Evolutionary conservation across 1,140 invertebrate species (phyloP).

Genomic region (Orius insidiosus): DNA sequence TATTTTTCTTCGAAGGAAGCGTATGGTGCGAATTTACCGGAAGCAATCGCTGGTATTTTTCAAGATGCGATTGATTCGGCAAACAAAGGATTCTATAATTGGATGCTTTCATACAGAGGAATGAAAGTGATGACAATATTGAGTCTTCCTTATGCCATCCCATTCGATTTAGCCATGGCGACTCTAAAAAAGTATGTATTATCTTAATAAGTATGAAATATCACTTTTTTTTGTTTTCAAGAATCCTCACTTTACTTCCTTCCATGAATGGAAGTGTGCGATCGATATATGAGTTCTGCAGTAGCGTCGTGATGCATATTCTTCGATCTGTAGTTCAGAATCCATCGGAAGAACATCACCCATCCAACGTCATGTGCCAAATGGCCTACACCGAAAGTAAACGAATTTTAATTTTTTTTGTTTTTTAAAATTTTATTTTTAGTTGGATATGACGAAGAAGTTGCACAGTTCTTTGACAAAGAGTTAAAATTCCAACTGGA

Average conservation of each 20-base stretch:
- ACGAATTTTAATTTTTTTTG: too few relatives aligned
- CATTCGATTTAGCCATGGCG: slow-evolving; percentile 67
- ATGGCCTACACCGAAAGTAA: too few relatives aligned
- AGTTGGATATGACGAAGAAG: too few relatives aligned
- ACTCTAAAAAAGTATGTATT: slow-evolving; percentile 47
- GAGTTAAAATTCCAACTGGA: too few relatives aligned
- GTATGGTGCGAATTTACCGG: slow-evolving; percentile 62
- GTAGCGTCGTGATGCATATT: not conserved
- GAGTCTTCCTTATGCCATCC: slow-evolving; percentile 65
- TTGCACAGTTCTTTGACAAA: too few relatives aligned
- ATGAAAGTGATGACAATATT: slow-evolving; percentile 61
- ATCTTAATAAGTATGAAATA: not conserved
- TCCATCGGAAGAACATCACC: not conserved
- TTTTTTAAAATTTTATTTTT: too few relatives aligned
- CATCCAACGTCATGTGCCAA: too few relatives aligned
- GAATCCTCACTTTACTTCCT: slow-evolving; percentile 18
- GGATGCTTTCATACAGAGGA: slow-evolving; percentile 66
- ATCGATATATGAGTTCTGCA: not conserved
- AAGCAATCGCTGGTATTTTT: slow-evolving; percentile 67
- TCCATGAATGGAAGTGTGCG: slow-evolving; percentile 15
- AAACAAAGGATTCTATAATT: slow-evolving; percentile 76
- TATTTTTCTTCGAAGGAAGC: slow-evolving; percentile 37
- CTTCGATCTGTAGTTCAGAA: not conserved
- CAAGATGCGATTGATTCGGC: slow-evolving; percentile 82
- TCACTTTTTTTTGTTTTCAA: not conserved